Conservation (phyloP, 2,888 invertebrate genomes). For the Melanophora roralis region DNA sequence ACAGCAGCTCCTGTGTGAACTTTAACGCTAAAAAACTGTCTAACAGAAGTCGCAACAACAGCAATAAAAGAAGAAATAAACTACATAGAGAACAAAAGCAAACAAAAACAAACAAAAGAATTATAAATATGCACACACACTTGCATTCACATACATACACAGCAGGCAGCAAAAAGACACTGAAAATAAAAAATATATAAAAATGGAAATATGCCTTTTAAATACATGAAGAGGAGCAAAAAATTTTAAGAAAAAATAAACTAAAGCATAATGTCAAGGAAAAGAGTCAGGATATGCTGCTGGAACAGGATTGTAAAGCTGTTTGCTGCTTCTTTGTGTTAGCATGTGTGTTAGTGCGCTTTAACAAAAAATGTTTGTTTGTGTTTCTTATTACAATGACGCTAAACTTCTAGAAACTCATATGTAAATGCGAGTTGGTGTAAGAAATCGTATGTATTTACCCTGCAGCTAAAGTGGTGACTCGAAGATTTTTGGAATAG, state of each 20-base stretch:
- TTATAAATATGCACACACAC: background rate
- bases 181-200: slow-evolving; percentile 38
- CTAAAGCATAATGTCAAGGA: slow-evolving; percentile 40
- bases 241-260: slow-evolving; percentile 20
- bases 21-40: slow-evolving; percentile 58
- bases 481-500: too few species aligned
- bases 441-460: too few species aligned
- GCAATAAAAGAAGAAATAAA: background rate
- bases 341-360: background rate
- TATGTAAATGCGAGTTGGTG: slow-evolving; percentile 31
- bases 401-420: slow-evolving; percentile 37
- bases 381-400: slow-evolving; percentile 48
- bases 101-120: slow-evolving; percentile 13
- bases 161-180: slow-evolving; percentile 41
- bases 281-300: background rate
- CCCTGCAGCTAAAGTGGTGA: too few species aligned
- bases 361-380: slow-evolving; percentile 3
- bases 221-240: slow-evolving; percentile 22
- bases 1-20: slow-evolving; percentile 61
- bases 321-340: background rate
- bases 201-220: slow-evolving; percentile 61
- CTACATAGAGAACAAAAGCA: background rate
- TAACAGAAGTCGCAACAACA: slow-evolving; percentile 53
- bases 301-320: slow-evolving; percentile 12
- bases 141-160: background rate